These are phyloP conservation scores for Gymnocypris eckloni DNA, from an alignment of 2,797 vertebrate genomes.

Conservation along the genomic window DNA sequence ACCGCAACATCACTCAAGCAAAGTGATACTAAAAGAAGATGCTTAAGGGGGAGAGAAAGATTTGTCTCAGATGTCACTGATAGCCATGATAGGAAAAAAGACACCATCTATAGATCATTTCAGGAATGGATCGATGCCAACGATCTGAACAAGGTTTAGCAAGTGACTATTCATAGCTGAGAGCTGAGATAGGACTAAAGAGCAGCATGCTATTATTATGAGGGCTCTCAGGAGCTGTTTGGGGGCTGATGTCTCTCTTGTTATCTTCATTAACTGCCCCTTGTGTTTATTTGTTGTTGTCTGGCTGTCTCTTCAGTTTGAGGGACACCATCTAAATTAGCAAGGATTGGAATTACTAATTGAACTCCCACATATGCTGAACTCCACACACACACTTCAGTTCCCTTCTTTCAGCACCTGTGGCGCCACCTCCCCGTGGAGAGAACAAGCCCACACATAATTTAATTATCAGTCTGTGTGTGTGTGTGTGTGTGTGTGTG, in stretches of 20 bases:
- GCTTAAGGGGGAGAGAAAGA: conserved; percentile 1
- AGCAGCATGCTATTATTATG: conserved; percentile 28
- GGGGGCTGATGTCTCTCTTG: conserved; percentile 40
- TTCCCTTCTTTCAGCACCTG: conserved; percentile 52
- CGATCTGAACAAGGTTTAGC: conserved; percentile 20
- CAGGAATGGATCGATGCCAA: conserved; percentile 30
- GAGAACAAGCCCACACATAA: conserved; percentile 56
- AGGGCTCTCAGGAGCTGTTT: not conserved
- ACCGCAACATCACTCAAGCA: conserved; percentile 6
- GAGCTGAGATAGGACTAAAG: conserved; percentile 26
- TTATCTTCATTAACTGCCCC: conserved; percentile 57
- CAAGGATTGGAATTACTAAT: conserved; percentile 51
- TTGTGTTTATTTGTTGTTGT: conserved; percentile 59
- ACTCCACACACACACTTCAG: conserved; percentile 34
- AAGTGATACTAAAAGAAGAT: conserved; percentile 20
- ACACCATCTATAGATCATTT: conserved; percentile 40
- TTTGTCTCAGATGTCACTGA: conserved; percentile 27
- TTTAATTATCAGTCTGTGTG: conserved; percentile 62
- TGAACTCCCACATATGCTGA: conserved; percentile 45
- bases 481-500: too few species aligned
- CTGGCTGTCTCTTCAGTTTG: conserved; percentile 49
- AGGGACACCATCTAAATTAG: conserved; percentile 61
- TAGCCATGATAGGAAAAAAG: conserved; percentile 39
- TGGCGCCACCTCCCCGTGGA: conserved; percentile 55
- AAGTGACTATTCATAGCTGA: conserved; percentile 33